Base-by-base conservation (phyloP, 2,113 vertebrate genomes). In the Rhynchomys soricoides region DNA sequence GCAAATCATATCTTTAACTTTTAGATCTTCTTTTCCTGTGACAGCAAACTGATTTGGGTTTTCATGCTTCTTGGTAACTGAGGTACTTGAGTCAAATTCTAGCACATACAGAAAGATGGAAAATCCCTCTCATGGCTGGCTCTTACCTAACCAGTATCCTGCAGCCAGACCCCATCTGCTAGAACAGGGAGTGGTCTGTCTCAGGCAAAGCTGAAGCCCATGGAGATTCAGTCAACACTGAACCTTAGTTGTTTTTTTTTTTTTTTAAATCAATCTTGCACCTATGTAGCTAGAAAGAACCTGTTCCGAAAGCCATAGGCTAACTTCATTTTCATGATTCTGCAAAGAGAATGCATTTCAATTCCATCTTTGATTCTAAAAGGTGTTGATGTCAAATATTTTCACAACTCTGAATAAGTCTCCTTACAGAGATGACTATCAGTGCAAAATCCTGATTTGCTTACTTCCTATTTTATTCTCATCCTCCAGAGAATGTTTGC, bases 301-400 rank as follows among this genome's bases (percentile, higher is more conserved):
- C 73, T 92, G 57, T 88, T 77, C 95, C 37, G 78, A 96, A 93
- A 95, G 64, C 91, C 64, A 96, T 1, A 45, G 62, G 26, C 95
- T 94, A 87, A 73, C 94, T 96, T 96, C 70, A 75, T 68, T 77
- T 96, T 86, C 74, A 89, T 68, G 50, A 83, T 40, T 71, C 37
- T 57, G 37, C 37, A 24, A 86, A 37, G 40, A 75, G 26, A 95
- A 85, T 12, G 34, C 74, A 48, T 50, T 55, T 96, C 70, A 66
- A 62, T 88, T 95, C 77, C 1, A 0, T 17, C 94, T 95, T 79
- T 79, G 82, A 97, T 48, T 87, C 86, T 59, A 66, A 81, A 59
- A 91, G 1, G n/a, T 95, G 90, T 37, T 85, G 43, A 55, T n/a
- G 82, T 90, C 89, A 78, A 94, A 93, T 95, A 96, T 95, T 95